Percentiles rank a stretch among this genome's conserved stretches.
Conservation (phyloP, 1,140 invertebrate genomes). For the Episyrphus balteatus region DNA sequence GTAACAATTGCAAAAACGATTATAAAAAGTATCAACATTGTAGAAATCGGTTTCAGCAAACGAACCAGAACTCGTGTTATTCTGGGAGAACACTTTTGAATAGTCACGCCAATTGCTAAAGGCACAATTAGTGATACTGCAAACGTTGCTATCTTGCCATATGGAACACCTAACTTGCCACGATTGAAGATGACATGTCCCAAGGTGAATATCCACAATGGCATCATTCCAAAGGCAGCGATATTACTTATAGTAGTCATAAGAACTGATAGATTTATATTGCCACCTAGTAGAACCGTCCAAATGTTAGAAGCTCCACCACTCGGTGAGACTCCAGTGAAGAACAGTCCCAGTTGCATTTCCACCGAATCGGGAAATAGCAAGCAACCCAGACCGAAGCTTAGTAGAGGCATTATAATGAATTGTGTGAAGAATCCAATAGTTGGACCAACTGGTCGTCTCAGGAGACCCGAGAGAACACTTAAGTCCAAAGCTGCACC, state of each 20-base stretch:
- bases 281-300: conserved; percentile 76
- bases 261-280: conserved; percentile 75
- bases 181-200: conserved; percentile 61
- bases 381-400: conserved; percentile 56
- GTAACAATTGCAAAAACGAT: conserved; percentile 79
- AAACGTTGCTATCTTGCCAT: conserved; percentile 59
- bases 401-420: conserved; percentile 75
- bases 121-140: conserved; percentile 72
- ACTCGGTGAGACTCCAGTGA: conserved; percentile 76
- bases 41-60: conserved; percentile 74
- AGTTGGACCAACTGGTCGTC: conserved; percentile 57
- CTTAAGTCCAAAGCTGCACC: conserved; percentile 76
- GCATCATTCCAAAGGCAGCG: conserved; percentile 81
- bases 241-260: conserved; percentile 83
- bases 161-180: conserved; percentile 65
- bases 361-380: conserved; percentile 55
- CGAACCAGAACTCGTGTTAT: conserved; percentile 56
- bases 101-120: conserved; percentile 60
- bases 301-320: conserved; percentile 89
- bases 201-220: conserved; percentile 82
- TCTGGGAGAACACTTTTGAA: conserved; percentile 54
- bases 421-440: conserved; percentile 77
- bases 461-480: conserved; percentile 55
- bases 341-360: conserved; percentile 76
- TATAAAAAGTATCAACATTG: conserved; percentile 72